Conservation (phyloP, 2,113 vertebrate genomes). For the Heterochromis multidens region DNA sequence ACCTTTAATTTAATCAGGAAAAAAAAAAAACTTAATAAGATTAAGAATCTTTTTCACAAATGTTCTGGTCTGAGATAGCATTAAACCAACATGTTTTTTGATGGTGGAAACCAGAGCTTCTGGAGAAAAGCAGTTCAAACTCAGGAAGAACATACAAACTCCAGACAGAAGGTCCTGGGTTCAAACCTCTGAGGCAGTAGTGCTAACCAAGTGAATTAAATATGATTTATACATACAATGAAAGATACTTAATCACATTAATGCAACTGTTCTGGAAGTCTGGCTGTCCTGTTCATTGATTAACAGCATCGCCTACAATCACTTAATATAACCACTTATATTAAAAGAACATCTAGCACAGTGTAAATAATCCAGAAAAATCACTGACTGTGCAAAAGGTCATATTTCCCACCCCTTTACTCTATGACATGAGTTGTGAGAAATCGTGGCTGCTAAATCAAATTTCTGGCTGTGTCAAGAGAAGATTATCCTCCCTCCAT, state of each 20-base stretch:
- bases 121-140: neutral
- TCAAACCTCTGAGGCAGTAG: neutral
- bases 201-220: neutral
- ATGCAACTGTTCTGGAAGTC: neutral
- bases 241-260: neutral
- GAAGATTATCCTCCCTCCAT: neutral
- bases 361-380: neutral
- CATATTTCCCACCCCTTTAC: neutral
- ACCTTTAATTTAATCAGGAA: neutral
- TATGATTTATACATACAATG: neutral
- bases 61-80: neutral
- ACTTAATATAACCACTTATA: neutral
- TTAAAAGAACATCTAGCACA: neutral
- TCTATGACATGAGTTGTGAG: neutral
- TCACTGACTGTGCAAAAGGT: neutral
- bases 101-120: neutral
- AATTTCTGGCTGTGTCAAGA: neutral
- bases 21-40: accelerated
- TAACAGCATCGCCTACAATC: neutral
- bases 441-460: neutral
- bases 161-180: neutral
- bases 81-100: too few species aligned
- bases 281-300: neutral
- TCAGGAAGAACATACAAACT: neutral
- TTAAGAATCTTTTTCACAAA: neutral